Base-by-base conservation (phyloP, 2,888 invertebrate species). In the Cheilosia soror region DNA sequence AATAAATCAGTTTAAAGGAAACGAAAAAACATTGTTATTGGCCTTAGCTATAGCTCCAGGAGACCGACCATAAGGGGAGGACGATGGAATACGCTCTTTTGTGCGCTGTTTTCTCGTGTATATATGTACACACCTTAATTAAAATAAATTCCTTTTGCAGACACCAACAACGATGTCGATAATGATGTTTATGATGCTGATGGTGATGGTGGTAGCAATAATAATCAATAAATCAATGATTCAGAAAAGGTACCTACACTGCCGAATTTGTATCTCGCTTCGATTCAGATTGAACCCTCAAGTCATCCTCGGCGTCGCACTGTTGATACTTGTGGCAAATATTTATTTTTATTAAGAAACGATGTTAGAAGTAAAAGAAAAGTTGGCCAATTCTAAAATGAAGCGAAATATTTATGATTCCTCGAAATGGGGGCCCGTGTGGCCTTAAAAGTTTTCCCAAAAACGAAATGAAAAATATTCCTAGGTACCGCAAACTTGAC, bases 201-300 rank as follows among this genome's bases (percentile, higher is more conserved):
- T 11, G 49, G 27, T n/a, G 27, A 27, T 47, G 57, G 31, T 5
- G 6, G 20, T 5, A 33, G 15, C 31, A 57, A 40, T 58, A 37
- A 66, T 66, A 76, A 68, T 76, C 66, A 51, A 76, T 66, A 76
- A 76, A 66, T 76, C 66, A 76, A 20, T 66, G 66, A 66, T 51
- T 57, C 58, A 49, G 31, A 51, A 58, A 55, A 63, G n/a, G 57
- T 25, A 57, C 40, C 40, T n/a, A 29, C 6, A 31, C 31, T 49
- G 15, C 2, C 49, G 42, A 40, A 33, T 44, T 31, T 69, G 42
- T 25, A 25, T 5, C 20, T 20, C 20, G 20, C 2, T 20, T 13
- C 6, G 9, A 1, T 37, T 37, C 33, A 2, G 4, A 42, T 42
- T 37, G 25, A 13, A 2, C 2, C 1, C 20, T 51, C 4, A 4